phyloP scores from a whole-genome alignment of 1,140 invertebrate species.

The Heliconius hewitsoni region DNA sequence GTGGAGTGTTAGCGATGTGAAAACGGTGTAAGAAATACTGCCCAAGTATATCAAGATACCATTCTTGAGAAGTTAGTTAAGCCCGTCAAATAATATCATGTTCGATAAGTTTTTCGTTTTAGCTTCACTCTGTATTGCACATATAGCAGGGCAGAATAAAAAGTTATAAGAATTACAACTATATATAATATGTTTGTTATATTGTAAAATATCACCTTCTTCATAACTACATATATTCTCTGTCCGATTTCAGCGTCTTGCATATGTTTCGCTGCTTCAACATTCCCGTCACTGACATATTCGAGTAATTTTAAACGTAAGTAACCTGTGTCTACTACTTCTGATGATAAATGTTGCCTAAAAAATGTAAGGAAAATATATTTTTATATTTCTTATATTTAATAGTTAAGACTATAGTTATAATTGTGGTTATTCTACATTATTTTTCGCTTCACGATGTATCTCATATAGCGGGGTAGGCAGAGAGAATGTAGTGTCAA shows the following conservation, averaged over 20 bases:
- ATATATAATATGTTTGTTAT: too few relatives aligned
- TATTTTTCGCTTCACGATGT: background rate
- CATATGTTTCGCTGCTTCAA: conserved; percentile 59
- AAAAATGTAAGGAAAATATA: conserved; percentile 24
- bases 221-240: conserved; percentile 86
- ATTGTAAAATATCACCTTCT: conserved; percentile 55
- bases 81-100: too few relatives aligned
- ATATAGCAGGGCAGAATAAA: too few relatives aligned
- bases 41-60: too few relatives aligned
- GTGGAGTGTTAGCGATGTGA: too few relatives aligned
- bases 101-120: too few relatives aligned
- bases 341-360: conserved; percentile 52
- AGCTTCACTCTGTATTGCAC: too few relatives aligned
- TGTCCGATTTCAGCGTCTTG: conserved; percentile 88
- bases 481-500: background rate
- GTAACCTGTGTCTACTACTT: conserved; percentile 50
- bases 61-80: too few relatives aligned
- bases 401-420: background rate
- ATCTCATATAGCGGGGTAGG: background rate
- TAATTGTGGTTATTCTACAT: background rate
- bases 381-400: background rate
- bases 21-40: too few relatives aligned
- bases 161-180: too few relatives aligned
- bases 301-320: conserved; percentile 78
- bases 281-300: conserved; percentile 81